A percentile compares a stretch with the other conserved stretches of the same genome.
These are phyloP conservation scores for Sarotherodon lohbergeri DNA, from an alignment of 2,113 vertebrate species.

Conservation along the genomic window DNA sequence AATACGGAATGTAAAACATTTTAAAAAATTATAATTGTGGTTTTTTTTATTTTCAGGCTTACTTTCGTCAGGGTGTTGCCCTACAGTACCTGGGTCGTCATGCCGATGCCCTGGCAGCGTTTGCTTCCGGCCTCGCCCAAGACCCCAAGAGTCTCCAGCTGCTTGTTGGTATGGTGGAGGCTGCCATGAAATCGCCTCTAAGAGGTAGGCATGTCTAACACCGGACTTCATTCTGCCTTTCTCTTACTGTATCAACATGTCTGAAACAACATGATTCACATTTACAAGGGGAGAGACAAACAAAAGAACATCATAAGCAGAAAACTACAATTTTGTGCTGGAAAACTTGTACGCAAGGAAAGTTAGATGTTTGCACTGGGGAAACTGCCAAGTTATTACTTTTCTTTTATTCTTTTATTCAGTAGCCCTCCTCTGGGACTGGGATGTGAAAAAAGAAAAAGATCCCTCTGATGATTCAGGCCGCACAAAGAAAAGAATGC, in stretches of 20 bases:
- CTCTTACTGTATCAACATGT: neutral
- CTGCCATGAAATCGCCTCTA: slow-evolving; percentile 96
- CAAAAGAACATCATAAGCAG: neutral
- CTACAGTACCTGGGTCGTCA: slow-evolving; percentile 98
- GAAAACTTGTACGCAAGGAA: neutral
- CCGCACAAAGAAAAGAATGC: neutral
- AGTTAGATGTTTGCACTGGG: neutral
- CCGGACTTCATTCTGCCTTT: neutral
- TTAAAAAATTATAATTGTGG: fast-evolving
- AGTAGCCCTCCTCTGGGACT: neutral
- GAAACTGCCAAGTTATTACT: neutral
- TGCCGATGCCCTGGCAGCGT: slow-evolving; percentile 92
- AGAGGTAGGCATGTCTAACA: slow-evolving; percentile 74
- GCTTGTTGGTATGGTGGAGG: slow-evolving; percentile 96
- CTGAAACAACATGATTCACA: neutral
- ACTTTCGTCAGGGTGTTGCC: slow-evolving; percentile 98
- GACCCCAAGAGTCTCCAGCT: slow-evolving; percentile 98
- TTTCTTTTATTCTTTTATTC: slow-evolving; percentile 22
- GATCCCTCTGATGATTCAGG: neutral
- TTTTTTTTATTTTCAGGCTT: slow-evolving; percentile 76
- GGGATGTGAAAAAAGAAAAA: neutral
- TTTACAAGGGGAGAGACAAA: neutral
- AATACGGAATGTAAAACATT: neutral
- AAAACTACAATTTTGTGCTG: neutral
- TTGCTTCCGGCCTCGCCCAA: slow-evolving; percentile 91